A percentile compares a stretch with the other conserved stretches of the same genome.
phyloP scores from a whole-genome alignment of 2,113 vertebrate species.

The Saccopteryx bilineata region DNA sequence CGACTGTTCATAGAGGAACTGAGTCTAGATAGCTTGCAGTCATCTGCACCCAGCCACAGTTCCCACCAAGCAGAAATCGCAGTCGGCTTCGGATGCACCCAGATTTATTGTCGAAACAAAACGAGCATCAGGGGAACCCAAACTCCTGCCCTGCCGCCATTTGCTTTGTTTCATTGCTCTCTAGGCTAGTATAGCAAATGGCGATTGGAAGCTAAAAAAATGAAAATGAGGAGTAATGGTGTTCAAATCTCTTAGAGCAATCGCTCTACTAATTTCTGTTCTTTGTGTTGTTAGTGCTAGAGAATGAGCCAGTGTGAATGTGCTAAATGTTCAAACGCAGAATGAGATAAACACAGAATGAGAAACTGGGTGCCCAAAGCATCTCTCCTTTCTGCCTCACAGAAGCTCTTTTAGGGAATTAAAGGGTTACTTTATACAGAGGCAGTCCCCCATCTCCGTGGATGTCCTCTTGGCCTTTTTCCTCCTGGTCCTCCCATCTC shows the following conservation, averaged over 20 bases:
- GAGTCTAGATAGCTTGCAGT: background rate
- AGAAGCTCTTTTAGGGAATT: background rate
- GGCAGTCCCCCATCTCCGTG: background rate
- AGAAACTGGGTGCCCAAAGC: background rate
- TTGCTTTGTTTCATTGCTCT: slow-evolving; percentile 32
- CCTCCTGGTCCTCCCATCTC: background rate
- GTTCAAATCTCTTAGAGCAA: slow-evolving; percentile 40
- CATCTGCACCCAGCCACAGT: background rate
- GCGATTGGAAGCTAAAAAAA: slow-evolving; percentile 52
- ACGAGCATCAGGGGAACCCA: slow-evolving; percentile 17
- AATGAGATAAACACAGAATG: background rate
- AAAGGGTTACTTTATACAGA: background rate
- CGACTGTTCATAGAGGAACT: slow-evolving; percentile 19
- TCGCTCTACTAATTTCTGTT: slow-evolving; percentile 20
- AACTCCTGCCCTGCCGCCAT: background rate
- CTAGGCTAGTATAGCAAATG: background rate
- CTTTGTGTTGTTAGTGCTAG: background rate
- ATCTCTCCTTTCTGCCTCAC: background rate
- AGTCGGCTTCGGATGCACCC: background rate
- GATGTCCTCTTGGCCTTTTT: background rate
- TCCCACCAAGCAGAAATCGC: background rate
- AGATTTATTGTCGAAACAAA: slow-evolving; percentile 50
- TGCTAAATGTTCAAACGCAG: background rate
- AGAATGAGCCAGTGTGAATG: background rate
- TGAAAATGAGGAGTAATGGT: slow-evolving; percentile 41